These are phyloP conservation scores for Mixornis gularis DNA, from an alignment of 2,113 vertebrate genomes.

Conservation along the genomic window DNA sequence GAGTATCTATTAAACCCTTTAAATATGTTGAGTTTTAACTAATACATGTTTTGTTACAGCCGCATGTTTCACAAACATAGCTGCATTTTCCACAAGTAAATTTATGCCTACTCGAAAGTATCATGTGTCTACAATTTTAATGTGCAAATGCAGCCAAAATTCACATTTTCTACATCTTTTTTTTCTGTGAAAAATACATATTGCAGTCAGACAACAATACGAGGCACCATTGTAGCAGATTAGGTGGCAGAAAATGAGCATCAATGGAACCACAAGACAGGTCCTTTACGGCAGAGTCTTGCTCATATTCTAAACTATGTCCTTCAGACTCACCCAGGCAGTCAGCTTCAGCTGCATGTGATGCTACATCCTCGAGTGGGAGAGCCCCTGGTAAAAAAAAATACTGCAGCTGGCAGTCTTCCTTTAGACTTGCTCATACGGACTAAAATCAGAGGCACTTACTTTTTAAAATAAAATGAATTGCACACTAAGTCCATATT, in stretches of 20 bases:
- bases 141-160: background rate
- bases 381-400: background rate
- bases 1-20: background rate
- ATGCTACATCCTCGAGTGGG: background rate
- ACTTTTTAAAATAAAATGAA: background rate
- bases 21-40: background rate
- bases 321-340: background rate
- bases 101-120: background rate
- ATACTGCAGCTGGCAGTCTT: background rate
- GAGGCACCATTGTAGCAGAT: background rate
- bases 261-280: background rate
- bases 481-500: background rate
- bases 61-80: background rate
- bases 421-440: background rate
- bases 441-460: background rate
- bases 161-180: background rate
- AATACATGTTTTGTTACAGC: background rate
- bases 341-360: background rate
- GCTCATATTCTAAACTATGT: background rate
- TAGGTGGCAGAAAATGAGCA: background rate
- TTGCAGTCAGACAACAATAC: background rate
- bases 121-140: background rate
- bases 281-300: background rate
- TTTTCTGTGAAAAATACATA: background rate
- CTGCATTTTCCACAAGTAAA: background rate